Conservation (phyloP, 2,797 vertebrate genomes). For the Acipenser oxyrinchus region DNA sequence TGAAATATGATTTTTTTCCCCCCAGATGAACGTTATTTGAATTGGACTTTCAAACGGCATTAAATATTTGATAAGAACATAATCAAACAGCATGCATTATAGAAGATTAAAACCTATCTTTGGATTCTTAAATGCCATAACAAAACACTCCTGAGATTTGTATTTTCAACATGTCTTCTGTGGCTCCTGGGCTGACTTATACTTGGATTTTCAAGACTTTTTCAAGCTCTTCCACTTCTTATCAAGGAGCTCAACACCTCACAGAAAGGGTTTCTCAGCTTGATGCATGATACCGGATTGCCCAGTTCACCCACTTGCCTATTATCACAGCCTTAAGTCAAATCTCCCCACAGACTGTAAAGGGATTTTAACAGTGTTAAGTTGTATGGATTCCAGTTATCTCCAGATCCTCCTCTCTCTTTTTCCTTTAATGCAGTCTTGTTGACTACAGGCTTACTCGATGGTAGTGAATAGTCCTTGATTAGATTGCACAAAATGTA, state of each 20-base stretch:
- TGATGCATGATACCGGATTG: not conserved
- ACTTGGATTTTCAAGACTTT: too few species aligned
- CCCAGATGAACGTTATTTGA: too few species aligned
- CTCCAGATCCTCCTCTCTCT: not conserved
- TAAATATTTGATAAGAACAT: too few species aligned
- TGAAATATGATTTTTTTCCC: too few species aligned
- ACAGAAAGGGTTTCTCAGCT: constrained; percentile 2
- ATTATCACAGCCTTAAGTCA: constrained; percentile 1
- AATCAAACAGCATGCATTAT: too few species aligned
- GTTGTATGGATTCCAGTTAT: constrained; percentile 3
- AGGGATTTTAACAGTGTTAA: not conserved
- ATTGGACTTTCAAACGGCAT: too few species aligned
- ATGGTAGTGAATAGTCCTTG: constrained; percentile 38
- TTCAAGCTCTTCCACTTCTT: too few species aligned
- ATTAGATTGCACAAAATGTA: constrained; percentile 32
- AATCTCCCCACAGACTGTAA: not conserved
- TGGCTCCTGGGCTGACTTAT: too few species aligned
- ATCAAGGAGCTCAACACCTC: not conserved
- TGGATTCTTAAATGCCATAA: too few species aligned
- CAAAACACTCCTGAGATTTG: too few species aligned
- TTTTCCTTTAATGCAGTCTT: constrained; percentile 1
- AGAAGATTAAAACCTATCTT: too few species aligned
- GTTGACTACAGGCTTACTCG: constrained; percentile 14
- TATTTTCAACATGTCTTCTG: too few species aligned
- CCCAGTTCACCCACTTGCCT: constrained; percentile 3